phyloP scores from a whole-genome alignment of 2,113 vertebrate genomes.

The Spea bombifrons region DNA sequence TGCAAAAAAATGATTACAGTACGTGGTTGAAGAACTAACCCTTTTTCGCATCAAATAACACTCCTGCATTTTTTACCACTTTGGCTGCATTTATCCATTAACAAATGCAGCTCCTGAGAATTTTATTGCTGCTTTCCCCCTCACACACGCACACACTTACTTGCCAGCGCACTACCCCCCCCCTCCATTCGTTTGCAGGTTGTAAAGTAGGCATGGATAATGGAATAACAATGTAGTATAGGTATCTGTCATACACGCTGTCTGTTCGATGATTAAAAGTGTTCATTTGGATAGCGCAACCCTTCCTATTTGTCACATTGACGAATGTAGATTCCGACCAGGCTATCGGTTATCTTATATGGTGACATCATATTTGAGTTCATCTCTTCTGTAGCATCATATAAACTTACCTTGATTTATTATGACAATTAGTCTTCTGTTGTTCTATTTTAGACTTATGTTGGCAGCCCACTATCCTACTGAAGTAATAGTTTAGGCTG shows the following conservation, averaged over 20 bases:
- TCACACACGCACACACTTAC: neutral
- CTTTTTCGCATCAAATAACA: neutral
- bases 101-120: conserved; percentile 2
- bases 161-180: neutral
- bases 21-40: too few species aligned
- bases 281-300: neutral
- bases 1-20: too few species aligned
- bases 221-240: neutral
- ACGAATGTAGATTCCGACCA: neutral
- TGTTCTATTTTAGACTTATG: neutral
- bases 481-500: conserved; percentile 3
- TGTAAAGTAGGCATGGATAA: neutral
- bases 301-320: neutral
- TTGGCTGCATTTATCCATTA: neutral
- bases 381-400: neutral
- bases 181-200: conserved; percentile 6
- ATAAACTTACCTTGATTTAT: conserved; percentile 23
- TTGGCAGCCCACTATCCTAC: conserved; percentile 22
- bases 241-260: neutral
- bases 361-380: neutral
- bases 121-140: neutral
- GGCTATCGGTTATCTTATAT: neutral
- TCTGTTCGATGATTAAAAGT: conserved; percentile 20
- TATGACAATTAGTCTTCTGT: conserved; percentile 12
- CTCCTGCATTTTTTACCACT: conserved; percentile 9